Percentiles rank a stretch among this genome's conserved stretches.
Conservation (phyloP, 2,113 vertebrate genomes). For the Paracanthobrama guichenoti region DNA sequence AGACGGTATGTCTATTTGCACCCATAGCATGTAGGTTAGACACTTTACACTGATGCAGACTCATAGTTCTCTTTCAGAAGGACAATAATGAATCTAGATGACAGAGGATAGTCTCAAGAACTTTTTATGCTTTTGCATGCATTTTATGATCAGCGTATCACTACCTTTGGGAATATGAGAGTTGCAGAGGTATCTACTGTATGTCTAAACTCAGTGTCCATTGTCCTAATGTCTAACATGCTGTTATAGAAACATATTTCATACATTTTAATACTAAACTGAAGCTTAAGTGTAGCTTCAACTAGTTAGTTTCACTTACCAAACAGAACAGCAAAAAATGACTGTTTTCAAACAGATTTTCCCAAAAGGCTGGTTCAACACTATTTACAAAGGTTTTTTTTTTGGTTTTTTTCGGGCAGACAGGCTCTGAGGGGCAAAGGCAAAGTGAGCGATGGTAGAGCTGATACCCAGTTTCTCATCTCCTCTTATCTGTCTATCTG, state of each 20-base stretch:
- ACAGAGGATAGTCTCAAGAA: background rate
- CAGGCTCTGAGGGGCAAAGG: background rate
- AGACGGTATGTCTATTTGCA: background rate
- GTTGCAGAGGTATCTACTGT: background rate
- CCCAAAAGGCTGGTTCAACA: background rate
- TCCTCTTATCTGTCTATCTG: constrained; percentile 45
- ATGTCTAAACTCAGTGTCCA: background rate
- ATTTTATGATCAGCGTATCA: constrained; percentile 3
- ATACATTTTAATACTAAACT: background rate
- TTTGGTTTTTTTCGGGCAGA: constrained; percentile 21
- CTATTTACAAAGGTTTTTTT: background rate
- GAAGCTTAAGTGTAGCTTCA: background rate
- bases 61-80: background rate
- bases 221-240: background rate
- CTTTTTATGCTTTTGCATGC: background rate
- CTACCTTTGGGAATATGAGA: background rate
- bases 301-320: background rate
- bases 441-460: background rate
- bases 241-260: background rate
- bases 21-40: constrained; percentile 1
- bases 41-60: constrained; percentile 5
- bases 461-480: constrained; percentile 33
- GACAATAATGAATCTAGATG: constrained; percentile 5
- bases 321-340: background rate
- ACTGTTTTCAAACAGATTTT: background rate